Base-by-base conservation (phyloP, 2,797 vertebrate genomes). In the Sarcoramphus papa region DNA sequence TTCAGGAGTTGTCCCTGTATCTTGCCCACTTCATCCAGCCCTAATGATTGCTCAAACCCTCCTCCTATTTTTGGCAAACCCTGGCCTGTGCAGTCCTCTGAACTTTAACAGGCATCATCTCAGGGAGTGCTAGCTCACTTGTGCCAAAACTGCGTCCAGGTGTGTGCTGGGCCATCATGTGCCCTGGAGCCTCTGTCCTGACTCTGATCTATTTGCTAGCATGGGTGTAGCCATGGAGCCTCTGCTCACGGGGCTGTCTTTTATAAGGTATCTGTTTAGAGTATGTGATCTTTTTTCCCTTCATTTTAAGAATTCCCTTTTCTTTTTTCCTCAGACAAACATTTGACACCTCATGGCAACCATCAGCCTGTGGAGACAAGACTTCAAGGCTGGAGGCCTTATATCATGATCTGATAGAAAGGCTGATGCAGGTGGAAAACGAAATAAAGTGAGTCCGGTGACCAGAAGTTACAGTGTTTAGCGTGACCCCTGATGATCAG, bases 331-430 rank as follows among this genome's bases (percentile, higher is more conserved):
- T 53, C 57, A 88, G 80, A 24, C 9, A 37, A 51, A 16, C 3
- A 7, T 5, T 9, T 47, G 41, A 37, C 20, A n/a, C 6, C 48
- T 35, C 0, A 0, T 2, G 7, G 15, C 60, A 86, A 51, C 20
- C 19, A 45, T 14, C 51, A 45, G 13, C 6, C 69, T 22, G 3
- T 5, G 22, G 13, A 56, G 20, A 47, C 14, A 18, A 4, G 14
- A 28, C 4, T 68, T 16, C 20, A 53, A 9, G 1, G 9, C 13
- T 28, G 33, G n/a, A 84, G 17, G 6, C 2, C 7, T 12, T 6
- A 10, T 7, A 0, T 17, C 1, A 5, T 9, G 8, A 7, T 21
- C 2, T 57, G 27, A 1, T 0, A 37, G 5, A 18, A 93, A 59
- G 13, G 3, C 3, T 48, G 25, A 3, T 1, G 3, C 1, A 2